Base-by-base conservation (phyloP, 2,888 invertebrate genomes). In the Choristoneura rosaceana region DNA sequence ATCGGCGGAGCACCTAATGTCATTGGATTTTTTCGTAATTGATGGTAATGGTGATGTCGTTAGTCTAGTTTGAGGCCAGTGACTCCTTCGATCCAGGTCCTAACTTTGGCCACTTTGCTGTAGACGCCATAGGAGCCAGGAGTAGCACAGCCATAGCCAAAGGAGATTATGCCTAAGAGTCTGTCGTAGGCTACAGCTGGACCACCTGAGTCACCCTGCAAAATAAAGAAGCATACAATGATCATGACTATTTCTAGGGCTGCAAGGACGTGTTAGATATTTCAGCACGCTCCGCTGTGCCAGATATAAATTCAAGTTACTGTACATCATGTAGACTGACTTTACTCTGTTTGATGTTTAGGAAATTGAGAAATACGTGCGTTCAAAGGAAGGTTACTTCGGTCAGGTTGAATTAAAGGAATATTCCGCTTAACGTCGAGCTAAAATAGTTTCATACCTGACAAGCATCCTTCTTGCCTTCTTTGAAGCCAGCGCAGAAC, bases 151-250 rank as follows among this genome's bases (percentile, higher is more conserved):
- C 94, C 94, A 58, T 93, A 93, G 0, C 94, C 94, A 15, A 94
- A 94, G 0, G 94, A 94, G 0, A 94, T 92, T 87, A 93, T 89
- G 15, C 94, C 94, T 0, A 94, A 76, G 0, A 94, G 87, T 0
- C 90, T 83, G 50, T 89, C 91, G 63, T 89, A 80, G 0, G 88
- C 76, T 0, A 91, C 92, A 0, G 93, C 91, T 60, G 94, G 94
- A 0, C 94, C 94, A 2, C 94, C 94, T 0, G 94, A 94, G 74
- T 94, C 94, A 78, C 94, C 94, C 94, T 94, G 83, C 14, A 86
- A 87, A 60, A 33, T 8, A 0, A 47, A 47, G n/a, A 47, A 38
- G 25, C 7, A 17, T 25, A 43, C 50, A 7, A 38, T 38, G 38
- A 7, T 4, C 38, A 38, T 5, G 38, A 38, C 7, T 4, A 9